phyloP scores from a whole-genome alignment of 2,797 vertebrate species.

The Ceyx erithaca region DNA sequence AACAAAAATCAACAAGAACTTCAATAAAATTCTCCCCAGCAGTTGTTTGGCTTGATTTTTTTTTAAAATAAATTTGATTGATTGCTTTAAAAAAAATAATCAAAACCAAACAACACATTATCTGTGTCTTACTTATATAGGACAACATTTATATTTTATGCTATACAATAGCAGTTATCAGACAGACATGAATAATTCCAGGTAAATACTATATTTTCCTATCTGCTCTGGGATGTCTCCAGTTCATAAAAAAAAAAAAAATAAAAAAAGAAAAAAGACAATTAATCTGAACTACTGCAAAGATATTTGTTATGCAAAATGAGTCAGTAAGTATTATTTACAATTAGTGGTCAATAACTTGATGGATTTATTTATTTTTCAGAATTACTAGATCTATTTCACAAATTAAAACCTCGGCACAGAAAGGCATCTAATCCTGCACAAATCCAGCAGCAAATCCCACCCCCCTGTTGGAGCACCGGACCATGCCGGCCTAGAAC shows the following conservation, averaged over 20 bases:
- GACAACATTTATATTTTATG: background rate
- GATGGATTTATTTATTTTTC: background rate
- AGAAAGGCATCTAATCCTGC: background rate
- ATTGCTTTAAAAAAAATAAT: background rate
- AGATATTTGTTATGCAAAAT: background rate
- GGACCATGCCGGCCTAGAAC: accelerated
- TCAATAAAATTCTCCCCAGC: background rate
- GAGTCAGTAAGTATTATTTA: background rate
- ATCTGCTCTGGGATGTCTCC: background rate
- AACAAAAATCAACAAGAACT: background rate
- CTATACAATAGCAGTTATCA: background rate
- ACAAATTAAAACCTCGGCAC: background rate
- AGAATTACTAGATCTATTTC: background rate
- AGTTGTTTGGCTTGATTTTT: background rate
- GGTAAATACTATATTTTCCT: background rate
- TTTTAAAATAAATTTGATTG: background rate
- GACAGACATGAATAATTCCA: background rate
- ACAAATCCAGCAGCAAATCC: background rate
- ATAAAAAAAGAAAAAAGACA: background rate
- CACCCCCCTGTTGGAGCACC: background rate
- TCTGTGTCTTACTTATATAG: background rate
- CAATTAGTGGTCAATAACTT: background rate
- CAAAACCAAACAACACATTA: no score
- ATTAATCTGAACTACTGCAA: background rate
- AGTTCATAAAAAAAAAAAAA: background rate